These are phyloP conservation scores for Physella acuta DNA, from an alignment of 1,140 invertebrate species.

Conservation along the genomic window DNA sequence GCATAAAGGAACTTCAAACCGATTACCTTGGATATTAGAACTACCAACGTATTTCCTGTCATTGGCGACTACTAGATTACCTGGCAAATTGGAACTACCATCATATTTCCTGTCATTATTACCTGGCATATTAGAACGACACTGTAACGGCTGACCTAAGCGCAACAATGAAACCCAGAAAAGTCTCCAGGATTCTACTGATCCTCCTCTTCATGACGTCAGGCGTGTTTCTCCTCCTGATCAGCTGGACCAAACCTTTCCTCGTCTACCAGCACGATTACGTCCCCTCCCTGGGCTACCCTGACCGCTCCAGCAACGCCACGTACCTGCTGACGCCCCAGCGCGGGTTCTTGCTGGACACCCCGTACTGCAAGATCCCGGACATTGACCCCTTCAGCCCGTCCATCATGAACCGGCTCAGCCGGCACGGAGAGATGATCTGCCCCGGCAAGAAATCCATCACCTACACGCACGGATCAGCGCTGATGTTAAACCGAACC, in stretches of 20 bases:
- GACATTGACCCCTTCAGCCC: slow-evolving; percentile 73
- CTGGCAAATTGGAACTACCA: no score
- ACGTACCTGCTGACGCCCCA: not conserved
- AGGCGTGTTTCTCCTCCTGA: not conserved
- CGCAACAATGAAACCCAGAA: no score
- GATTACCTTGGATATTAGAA: no score
- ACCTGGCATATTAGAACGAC: no score
- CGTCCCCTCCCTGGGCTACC: not conserved
- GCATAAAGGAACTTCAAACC: no score
- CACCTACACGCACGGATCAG: slow-evolving; percentile 46
- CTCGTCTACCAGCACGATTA: slow-evolving; percentile 2
- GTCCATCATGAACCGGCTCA: slow-evolving; percentile 67
- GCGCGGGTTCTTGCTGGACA: slow-evolving; percentile 65
- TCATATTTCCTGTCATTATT: no score
- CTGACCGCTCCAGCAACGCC: not conserved
- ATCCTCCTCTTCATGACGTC: not conserved
- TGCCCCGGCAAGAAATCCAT: slow-evolving; percentile 64
- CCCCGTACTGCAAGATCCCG: slow-evolving; percentile 77
- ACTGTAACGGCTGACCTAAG: no score
- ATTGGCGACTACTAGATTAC: no score
- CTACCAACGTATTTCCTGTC: no score
- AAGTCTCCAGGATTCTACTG: no score
- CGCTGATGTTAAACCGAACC: slow-evolving; percentile 46
- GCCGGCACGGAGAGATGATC: slow-evolving; percentile 63
- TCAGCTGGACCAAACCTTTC: not conserved